Percentiles rank a stretch among this genome's conserved stretches.
Evolutionary conservation across 2,888 invertebrate genomes (phyloP).

Genomic region (Oscheius sp.): DNA sequence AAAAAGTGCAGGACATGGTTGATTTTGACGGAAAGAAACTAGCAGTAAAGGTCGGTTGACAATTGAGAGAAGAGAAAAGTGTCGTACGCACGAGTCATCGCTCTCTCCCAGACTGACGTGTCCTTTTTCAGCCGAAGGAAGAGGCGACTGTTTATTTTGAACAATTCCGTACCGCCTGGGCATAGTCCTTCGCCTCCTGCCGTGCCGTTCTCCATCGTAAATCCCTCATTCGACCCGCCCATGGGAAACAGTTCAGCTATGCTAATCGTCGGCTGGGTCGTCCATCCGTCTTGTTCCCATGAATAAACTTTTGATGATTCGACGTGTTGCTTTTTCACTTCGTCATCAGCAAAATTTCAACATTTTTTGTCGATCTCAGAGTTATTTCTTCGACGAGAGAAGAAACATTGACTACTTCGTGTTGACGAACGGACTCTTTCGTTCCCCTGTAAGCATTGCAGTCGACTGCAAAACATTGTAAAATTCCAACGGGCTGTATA

Average conservation of each 20-base stretch:
- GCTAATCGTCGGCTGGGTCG: no score
- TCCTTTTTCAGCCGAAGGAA: constrained; percentile 22
- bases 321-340: no score
- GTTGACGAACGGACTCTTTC: no score
- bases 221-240: constrained; percentile 26
- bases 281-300: no score
- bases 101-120: constrained; percentile 1
- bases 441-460: no score
- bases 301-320: no score
- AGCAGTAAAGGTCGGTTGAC: constrained; percentile 22
- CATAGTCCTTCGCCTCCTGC: constrained; percentile 19
- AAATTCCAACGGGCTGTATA: no score
- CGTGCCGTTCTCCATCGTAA: constrained; percentile 6
- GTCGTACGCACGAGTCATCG: neutral
- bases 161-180: constrained; percentile 29
- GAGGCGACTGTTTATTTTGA: constrained; percentile 30
- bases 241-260: constrained; percentile 15
- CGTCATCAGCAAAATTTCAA: neutral
- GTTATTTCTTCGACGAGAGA: no score
- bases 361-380: no score
- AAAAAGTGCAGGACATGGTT: constrained; percentile 13
- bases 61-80: neutral
- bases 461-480: no score
- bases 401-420: no score
- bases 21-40: constrained; percentile 31